Conservation (phyloP, 2,113 vertebrate species). For the Haemorhous mexicanus region DNA sequence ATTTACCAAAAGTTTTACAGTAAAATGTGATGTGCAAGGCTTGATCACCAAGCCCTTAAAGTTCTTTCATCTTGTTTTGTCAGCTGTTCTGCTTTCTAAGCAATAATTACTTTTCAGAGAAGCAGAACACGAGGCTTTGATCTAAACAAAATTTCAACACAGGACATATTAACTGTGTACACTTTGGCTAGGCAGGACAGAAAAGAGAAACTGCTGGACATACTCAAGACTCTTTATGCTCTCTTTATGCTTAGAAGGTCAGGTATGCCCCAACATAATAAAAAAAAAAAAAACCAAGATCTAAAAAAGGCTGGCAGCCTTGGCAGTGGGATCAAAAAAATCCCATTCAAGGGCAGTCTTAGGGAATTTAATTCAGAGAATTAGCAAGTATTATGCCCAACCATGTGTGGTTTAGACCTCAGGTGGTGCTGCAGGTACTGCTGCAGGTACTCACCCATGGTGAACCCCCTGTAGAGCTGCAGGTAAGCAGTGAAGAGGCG, state of each 20-base stretch:
- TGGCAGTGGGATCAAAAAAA: not conserved
- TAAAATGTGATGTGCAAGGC: not conserved
- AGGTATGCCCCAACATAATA: not conserved
- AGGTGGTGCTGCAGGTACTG: not conserved
- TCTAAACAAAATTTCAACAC: not conserved
- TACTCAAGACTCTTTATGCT: not conserved
- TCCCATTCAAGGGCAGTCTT: not conserved
- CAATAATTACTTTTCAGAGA: not conserved
- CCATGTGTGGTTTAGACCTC: not conserved
- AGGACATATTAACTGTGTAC: not conserved
- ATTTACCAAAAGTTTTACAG: not conserved
- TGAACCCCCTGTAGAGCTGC: slow-evolving; percentile 95
- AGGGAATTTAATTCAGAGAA: not conserved
- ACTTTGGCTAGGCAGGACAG: not conserved
- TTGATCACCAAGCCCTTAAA: not conserved
- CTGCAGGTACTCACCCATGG: slow-evolving; percentile 80
- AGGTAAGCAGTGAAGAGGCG: slow-evolving; percentile 95
- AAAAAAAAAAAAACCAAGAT: not conserved
- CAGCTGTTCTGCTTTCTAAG: not conserved
- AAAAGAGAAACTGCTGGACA: not conserved
- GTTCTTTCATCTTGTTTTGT: not conserved
- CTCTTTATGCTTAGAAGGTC: not conserved
- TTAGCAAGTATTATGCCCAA: not conserved
- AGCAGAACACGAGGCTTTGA: not conserved
- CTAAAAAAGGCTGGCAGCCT: not conserved